Percentiles rank a stretch among this genome's conserved stretches.
phyloP scores from a whole-genome alignment of 2,797 vertebrate species.

The Sebastolobus altivelis region DNA sequence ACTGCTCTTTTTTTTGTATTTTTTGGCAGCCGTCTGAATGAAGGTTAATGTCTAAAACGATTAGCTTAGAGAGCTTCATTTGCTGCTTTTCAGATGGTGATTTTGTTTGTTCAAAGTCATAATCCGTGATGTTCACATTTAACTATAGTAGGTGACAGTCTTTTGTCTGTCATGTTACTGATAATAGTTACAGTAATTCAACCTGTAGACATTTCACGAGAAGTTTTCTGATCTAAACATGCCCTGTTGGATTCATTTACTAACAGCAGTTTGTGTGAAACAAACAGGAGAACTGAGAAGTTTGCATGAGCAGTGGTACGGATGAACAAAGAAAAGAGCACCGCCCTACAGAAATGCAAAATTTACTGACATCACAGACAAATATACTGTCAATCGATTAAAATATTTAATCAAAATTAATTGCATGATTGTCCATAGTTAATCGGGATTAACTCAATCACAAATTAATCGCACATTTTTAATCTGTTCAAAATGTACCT shows the following conservation, averaged over 20 bases:
- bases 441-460: too few relatives aligned
- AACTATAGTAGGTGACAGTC: not conserved
- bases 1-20: constrained; percentile 30
- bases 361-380: too few relatives aligned
- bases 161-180: not conserved
- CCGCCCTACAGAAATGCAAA: not conserved
- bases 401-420: too few relatives aligned
- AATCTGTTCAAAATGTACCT: too few relatives aligned
- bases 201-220: not conserved
- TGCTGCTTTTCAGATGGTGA: not conserved
- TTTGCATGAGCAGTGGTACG: not conserved
- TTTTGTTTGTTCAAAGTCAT: constrained; percentile 4
- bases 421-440: too few relatives aligned
- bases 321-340: not conserved
- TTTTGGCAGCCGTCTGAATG: constrained; percentile 12
- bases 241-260: not conserved
- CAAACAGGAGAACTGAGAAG: not conserved
- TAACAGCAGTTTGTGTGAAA: not conserved
- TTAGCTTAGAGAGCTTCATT: not conserved
- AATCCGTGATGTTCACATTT: not conserved
- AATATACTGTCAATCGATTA: too few relatives aligned
- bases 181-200: not conserved
- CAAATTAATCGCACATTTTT: too few relatives aligned
- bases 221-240: not conserved
- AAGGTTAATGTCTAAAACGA: constrained; percentile 7